These are phyloP conservation scores for Apus apus DNA, from an alignment of 2,113 vertebrate species.

Conservation along the genomic window DNA sequence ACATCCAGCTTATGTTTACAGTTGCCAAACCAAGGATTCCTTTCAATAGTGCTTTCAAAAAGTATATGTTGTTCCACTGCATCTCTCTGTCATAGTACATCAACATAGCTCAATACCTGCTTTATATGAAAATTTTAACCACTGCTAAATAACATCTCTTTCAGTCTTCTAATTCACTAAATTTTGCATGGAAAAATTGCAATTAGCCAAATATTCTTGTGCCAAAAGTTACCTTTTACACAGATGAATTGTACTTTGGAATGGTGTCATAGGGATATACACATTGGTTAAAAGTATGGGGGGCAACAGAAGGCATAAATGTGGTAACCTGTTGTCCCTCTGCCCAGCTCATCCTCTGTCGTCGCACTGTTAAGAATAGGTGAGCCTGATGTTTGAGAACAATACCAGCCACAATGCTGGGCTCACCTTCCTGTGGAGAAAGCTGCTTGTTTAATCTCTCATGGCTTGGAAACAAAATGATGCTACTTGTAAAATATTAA, in stretches of 20 bases:
- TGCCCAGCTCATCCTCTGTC: not conserved
- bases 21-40: not conserved
- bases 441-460: not conserved
- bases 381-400: not conserved
- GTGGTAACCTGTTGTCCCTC: not conserved
- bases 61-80: not conserved
- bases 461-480: not conserved
- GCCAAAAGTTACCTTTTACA: not conserved
- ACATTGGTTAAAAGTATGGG: not conserved
- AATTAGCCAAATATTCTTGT: not conserved
- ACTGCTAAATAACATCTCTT: not conserved
- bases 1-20: not conserved
- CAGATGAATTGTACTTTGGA: not conserved
- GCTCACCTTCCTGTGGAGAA: not conserved
- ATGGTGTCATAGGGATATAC: not conserved
- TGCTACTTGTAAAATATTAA: not conserved
- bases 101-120: not conserved
- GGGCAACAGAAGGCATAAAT: fast-evolving
- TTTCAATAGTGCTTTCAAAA: not conserved
- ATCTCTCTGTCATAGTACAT: fast-evolving
- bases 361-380: not conserved
- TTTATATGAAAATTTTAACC: not conserved
- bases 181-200: not conserved
- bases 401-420: not conserved
- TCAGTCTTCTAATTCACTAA: not conserved